These are phyloP conservation scores for Tinamus major DNA, from an alignment of 2,797 vertebrate genomes.

Conservation along the genomic window DNA sequence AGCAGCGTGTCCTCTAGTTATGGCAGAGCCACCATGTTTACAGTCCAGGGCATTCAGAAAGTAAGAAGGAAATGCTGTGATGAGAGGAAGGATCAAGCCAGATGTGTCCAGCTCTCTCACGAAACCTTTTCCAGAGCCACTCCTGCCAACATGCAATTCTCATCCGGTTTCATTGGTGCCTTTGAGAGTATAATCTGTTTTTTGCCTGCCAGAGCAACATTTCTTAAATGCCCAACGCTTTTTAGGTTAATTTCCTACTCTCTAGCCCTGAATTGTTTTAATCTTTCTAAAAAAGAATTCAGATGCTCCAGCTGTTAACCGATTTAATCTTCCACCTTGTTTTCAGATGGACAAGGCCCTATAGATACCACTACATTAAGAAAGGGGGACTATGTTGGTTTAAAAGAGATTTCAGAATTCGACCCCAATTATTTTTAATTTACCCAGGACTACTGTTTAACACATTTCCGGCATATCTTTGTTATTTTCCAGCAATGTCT, in stretches of 20 bases:
- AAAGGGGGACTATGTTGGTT: background rate
- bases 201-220: background rate
- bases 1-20: background rate
- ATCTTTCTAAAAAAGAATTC: constrained; percentile 29
- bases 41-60: background rate
- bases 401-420: background rate
- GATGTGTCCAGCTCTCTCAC: background rate
- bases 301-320: background rate
- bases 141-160: background rate
- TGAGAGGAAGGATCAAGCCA: background rate
- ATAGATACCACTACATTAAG: rapidly evolving
- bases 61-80: background rate
- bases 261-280: background rate
- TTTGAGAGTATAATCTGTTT: background rate
- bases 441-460: background rate
- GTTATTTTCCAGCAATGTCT: background rate
- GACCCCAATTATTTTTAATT: background rate
- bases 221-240: background rate
- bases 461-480: background rate
- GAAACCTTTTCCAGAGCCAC: background rate
- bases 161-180: background rate
- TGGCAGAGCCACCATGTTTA: background rate
- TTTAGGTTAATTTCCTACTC: background rate
- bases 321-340: constrained; percentile 25
- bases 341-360: background rate